phyloP scores from a whole-genome alignment of 2,888 invertebrate genomes.

The Ellobium chinense region DNA sequence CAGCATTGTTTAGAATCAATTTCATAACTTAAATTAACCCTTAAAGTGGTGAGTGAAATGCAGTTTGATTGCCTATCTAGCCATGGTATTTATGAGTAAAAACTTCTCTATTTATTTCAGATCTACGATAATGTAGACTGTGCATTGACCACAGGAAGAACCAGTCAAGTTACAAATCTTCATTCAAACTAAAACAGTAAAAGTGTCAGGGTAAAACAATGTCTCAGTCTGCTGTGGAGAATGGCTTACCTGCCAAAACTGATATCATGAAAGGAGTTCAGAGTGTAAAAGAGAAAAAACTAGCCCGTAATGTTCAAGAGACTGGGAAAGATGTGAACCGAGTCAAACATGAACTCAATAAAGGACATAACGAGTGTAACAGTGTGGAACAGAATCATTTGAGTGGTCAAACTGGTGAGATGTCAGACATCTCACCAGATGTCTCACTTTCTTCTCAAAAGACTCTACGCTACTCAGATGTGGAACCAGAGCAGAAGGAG shows the following conservation, averaged over 20 bases:
- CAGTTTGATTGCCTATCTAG: too few species aligned
- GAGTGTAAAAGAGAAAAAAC: background rate
- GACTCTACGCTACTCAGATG: slow-evolving; percentile 34
- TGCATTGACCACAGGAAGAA: background rate
- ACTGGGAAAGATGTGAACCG: background rate
- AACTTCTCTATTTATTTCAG: too few species aligned
- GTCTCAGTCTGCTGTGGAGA: slow-evolving; percentile 12
- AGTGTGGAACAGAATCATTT: background rate
- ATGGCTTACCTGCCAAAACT: background rate
- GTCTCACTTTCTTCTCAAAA: slow-evolving; percentile 35
- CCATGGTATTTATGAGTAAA: too few species aligned
- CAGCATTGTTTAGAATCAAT: too few species aligned
- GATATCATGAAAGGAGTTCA: background rate
- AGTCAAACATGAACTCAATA: background rate
- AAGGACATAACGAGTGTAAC: background rate
- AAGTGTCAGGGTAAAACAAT: too few species aligned
- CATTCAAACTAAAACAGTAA: too few species aligned
- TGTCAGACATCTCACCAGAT: slow-evolving; percentile 23
- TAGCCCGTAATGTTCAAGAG: background rate
- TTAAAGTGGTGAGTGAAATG: too few species aligned
- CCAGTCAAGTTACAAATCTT: too few species aligned
- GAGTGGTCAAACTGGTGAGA: background rate
- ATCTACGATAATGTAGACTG: background rate
- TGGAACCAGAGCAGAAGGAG: slow-evolving; percentile 10
- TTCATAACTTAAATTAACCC: too few species aligned